These are phyloP conservation scores for Micoletzkya japonica DNA, from an alignment of 2,888 invertebrate genomes.

Conservation along the genomic window DNA sequence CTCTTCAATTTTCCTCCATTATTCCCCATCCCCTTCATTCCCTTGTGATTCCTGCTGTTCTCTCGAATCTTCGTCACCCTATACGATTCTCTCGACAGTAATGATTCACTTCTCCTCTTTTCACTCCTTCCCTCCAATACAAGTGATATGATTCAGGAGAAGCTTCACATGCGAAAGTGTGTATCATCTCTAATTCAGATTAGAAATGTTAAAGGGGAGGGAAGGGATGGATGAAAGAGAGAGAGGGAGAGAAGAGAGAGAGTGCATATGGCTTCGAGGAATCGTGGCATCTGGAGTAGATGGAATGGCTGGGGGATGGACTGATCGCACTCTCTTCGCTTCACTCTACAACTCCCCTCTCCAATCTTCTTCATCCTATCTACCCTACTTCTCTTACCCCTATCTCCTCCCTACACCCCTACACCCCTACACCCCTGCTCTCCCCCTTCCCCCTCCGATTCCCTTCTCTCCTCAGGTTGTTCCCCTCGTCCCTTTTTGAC, in stretches of 20 bases:
- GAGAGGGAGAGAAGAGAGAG: no score
- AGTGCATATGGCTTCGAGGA: no score
- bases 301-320: not conserved
- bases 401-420: no score
- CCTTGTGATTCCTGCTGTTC: slow-evolving; percentile 1
- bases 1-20: not conserved
- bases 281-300: not conserved
- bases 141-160: no score
- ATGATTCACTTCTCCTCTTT: no score
- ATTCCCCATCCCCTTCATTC: not conserved
- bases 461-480: slow-evolving; percentile 10
- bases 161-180: no score
- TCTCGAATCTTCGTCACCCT: not conserved
- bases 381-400: no score
- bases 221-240: no score
- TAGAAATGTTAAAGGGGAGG: no score
- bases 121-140: no score
- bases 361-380: not conserved
- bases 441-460: not conserved
- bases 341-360: not conserved
- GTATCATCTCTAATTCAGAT: no score
- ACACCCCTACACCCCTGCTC: not conserved
- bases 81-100: no score
- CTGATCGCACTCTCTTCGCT: not conserved
- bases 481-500: slow-evolving; percentile 19